phyloP scores from a whole-genome alignment of 1,140 invertebrate genomes.

The Metopolophium dirhodum region DNA sequence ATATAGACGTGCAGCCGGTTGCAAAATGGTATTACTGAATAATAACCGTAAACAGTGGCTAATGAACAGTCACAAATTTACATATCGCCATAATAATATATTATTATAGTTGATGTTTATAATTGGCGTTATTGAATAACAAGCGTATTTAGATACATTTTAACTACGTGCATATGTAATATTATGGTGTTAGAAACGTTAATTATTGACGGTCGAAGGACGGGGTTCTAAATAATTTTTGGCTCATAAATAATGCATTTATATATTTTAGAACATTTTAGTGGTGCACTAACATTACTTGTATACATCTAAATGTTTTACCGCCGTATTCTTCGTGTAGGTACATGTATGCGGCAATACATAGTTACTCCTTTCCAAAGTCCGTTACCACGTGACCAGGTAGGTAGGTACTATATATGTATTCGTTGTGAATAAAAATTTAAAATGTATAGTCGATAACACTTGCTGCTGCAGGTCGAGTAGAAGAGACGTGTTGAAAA shows the following conservation, averaged over 20 bases:
- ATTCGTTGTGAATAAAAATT: neutral
- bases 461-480: neutral
- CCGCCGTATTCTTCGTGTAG: neutral
- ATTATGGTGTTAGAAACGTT: conserved; percentile 15
- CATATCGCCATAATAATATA: conserved; percentile 17
- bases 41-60: neutral
- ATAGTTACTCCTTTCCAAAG: neutral
- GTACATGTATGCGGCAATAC: neutral
- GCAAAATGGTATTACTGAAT: conserved; percentile 1
- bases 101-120: neutral
- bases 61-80: conserved; percentile 35
- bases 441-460: neutral
- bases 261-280: neutral
- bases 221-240: neutral
- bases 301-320: neutral
- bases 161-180: neutral
- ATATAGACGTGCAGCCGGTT: neutral
- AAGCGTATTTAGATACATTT: neutral
- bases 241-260: conserved; percentile 29
- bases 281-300: neutral
- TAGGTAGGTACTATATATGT: neutral
- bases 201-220: neutral
- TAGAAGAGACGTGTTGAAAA: neutral
- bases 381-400: neutral
- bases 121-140: conserved; percentile 39